Evolutionary conservation across 2,888 invertebrate genomes (phyloP), one percentile per base, ranked within the genome.

Genomic region (Cylloceria caligata): DNA sequence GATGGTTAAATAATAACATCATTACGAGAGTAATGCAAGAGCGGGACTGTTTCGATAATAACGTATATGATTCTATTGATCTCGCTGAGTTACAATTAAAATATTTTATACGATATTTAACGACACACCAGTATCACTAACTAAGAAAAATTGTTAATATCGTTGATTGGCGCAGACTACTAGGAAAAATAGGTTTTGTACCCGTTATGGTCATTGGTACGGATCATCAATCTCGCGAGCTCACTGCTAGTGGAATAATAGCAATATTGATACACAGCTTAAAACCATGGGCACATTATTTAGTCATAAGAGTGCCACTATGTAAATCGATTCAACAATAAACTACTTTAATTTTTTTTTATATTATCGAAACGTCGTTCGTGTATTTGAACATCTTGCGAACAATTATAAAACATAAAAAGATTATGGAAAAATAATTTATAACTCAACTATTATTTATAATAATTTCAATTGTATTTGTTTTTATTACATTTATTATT

Each of bases 71-170:
- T 78, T 4, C 24, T 82, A 6, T 39, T 82, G 1, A 7, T 47
- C 3, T 78, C 81, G 1, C 62, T 73, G 21, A 52, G 39, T 34
- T 74, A 74, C 34, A 78, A 79, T 27, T 64, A 52, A 19, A 62
- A 19, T 30, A 57, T 34, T 24, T 57, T 2, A 5, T 45, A 67
- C 34, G 68, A 62, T 72, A 57, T 60, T 9, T 34, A 45, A 3
- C 19, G 21, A 34, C 62, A 88, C 57, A n/a, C n/a, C n/a, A 88
- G 87, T 87, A 87, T 27, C 67, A 83, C 9, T 84, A 24, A 19
- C 67, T 89, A 2, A 87, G 87, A 5, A 75, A 85, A 67, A 47
- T 76, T 11, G 79, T 84, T 2, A 89, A 82, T 60, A 77, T 75
- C 65, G 57, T 80, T 6, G 69, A 84, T 11, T 84, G 84, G 84